Evolutionary conservation across 1,140 invertebrate genomes (phyloP).

Genomic region (Planococcus citri): DNA sequence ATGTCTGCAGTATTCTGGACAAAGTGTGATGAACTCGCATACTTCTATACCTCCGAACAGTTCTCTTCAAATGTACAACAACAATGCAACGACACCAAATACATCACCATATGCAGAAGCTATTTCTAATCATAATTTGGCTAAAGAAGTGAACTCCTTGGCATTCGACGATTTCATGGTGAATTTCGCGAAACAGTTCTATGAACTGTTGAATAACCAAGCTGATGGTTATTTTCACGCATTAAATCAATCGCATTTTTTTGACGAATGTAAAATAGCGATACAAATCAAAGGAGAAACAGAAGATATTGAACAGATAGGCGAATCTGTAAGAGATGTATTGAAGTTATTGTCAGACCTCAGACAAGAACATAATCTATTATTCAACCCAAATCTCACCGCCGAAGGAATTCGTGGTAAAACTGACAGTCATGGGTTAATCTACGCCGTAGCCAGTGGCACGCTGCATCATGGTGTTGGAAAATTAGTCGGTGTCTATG

Average conservation of each 20-base stretch:
- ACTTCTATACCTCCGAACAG: background rate
- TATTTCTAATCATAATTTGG: constrained; percentile 14
- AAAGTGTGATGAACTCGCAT: background rate
- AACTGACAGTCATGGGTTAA: constrained; percentile 46
- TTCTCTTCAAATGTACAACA: background rate
- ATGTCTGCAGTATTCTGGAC: background rate
- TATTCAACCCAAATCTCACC: constrained; percentile 46
- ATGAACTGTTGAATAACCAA: constrained; percentile 28
- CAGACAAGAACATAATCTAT: constrained; percentile 36
- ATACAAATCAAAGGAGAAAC: constrained; percentile 29
- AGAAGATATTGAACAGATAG: constrained; percentile 25
- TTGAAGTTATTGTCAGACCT: constrained; percentile 34
- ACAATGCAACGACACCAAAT: background rate
- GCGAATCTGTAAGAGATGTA: constrained; percentile 29
- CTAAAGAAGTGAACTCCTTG: constrained; percentile 34
- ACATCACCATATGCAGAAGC: constrained; percentile 8
- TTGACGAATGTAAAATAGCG: constrained; percentile 28
- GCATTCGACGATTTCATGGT: constrained; percentile 43
- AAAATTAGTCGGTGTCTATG: constrained; percentile 45
- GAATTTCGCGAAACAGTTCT: constrained; percentile 46
- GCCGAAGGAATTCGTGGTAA: constrained; percentile 40
- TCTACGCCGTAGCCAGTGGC: constrained; percentile 45
- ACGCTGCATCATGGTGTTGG: constrained; percentile 40
- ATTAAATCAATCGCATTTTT: constrained; percentile 45
- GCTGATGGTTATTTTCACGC: constrained; percentile 33